Conservation (phyloP, 2,797 vertebrate genomes). For the Tympanoctomys barrerae region DNA sequence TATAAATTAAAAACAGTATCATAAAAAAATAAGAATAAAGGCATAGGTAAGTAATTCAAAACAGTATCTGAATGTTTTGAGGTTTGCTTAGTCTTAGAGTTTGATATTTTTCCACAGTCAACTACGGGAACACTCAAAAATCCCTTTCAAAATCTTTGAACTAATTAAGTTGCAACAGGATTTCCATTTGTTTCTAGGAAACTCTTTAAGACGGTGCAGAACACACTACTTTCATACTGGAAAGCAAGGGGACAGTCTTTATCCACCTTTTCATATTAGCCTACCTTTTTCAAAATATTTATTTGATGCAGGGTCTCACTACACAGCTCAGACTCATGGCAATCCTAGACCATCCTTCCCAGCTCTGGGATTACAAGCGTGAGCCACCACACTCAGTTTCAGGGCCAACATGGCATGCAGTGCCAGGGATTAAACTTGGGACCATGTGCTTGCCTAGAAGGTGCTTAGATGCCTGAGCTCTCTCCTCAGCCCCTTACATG, state of each 20-base stretch:
- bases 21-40: not conserved
- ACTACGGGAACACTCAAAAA: not conserved
- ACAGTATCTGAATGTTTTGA: not conserved
- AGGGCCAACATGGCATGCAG: too few species aligned
- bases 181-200: constrained; percentile 14
- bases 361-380: too few species aligned
- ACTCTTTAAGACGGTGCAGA: not conserved
- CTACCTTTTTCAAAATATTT: not conserved
- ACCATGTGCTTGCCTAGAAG: too few species aligned
- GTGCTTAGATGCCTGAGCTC: too few species aligned
- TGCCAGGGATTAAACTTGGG: too few species aligned
- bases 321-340: too few species aligned
- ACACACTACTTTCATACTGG: not conserved
- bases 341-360: too few species aligned
- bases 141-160: not conserved
- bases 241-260: not conserved
- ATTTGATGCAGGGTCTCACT: too few species aligned
- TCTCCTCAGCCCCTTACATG: not conserved
- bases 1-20: not conserved
- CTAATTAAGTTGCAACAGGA: not conserved
- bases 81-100: not conserved
- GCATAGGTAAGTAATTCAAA: constrained; percentile 9
- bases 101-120: constrained; percentile 9
- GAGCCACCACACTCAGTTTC: too few species aligned
- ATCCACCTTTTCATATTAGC: not conserved